Evolutionary conservation across 2,888 invertebrate species (phyloP), one percentile per base, ranked within the genome.

Genomic region (Cetonia aurata): DNA sequence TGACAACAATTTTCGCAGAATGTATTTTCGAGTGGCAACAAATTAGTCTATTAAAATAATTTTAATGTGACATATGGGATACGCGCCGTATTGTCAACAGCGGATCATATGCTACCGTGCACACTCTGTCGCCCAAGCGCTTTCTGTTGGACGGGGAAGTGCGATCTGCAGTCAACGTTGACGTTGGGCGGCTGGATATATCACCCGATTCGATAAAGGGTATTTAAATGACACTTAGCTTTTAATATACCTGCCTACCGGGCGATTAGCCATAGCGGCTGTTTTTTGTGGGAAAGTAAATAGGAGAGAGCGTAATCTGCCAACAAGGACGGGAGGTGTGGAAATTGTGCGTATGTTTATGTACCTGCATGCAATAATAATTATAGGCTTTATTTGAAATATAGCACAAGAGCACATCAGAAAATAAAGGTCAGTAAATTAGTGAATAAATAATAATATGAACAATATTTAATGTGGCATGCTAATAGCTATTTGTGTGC

Each of bases 21-120:
- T 71, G 72, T 70, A 70, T 74, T 72, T 72, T 74, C 69, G 62
- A 74, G 74, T 73, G 74, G 67, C 52, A 65, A 71, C 71, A 69
- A 73, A 74, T 74, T 74, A 73, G 70, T 73, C 71, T 81, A 80
- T 81, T 81, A 82, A 83, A 83, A 83, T 83, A 81, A 83, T 83
- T 83, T 83, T 82, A 83, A 84, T 83, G 75, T 75, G 75, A 75
- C 75, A 75, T 71, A 75, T 75, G 75, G 74, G 73, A 25, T 71
- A 57, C 71, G 69, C 19, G 53, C 44, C 55, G 50, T 50, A 69
- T 55, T 69, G 72, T 72, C 72, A 72, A 72, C 69, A 72, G 69
- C 66, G 59, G 79, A 83, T 84, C 83, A 83, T 83, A 83, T 83
- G 83, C 83, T 83, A 83, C 83, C 79, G 82, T 82, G 74, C 80